Base-by-base conservation (phyloP, 2,888 invertebrate species). In the Oegoconia quadripuncta region DNA sequence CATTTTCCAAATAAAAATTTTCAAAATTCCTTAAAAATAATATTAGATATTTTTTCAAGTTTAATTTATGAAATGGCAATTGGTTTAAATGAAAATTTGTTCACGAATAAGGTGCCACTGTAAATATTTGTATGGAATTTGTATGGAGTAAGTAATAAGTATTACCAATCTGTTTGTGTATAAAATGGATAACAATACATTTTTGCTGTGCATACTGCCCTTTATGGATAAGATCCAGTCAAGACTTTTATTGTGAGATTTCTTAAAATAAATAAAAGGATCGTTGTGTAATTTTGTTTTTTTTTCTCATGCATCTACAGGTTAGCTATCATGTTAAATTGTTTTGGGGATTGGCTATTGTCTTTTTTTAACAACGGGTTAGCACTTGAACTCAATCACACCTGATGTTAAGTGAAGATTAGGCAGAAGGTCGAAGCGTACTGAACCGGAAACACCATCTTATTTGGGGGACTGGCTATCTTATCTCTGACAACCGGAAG, bases 221-320 rank as follows among this genome's bases (percentile, higher is more conserved):
- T 80, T 80, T 78, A 76, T 79, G 86, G 86, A 86, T 86, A 82
- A 83, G 81, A 86, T 84, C 86, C 86, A 83, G 60, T 78, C 70
- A 78, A 79, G 72, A 83, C 78, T 80, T 80, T 81, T 78, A 82
- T 74, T 82, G 83, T 84, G 78, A 79, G 72, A 79, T 77, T 83
- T 82, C 81, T 71, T 76, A 74, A 77, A 75, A 74, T 77, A 80
- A 75, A 69, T 58, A 59, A 72, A 76, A 68, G 64, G 60, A 76
- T 81, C 74, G 82, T 82, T 84, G 84, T 84, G 81, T 79, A 78
- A 31, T 11, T 37, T 17, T 37, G 46, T 44, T 56, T 73, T 75
- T 76, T 48, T 67, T 73, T 74, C 55, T 14, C 32, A 20, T 3
- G 4, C 12, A n/a, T n/a, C n/a, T n/a, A n/a, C n/a, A n/a, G n/a